Percentiles rank a stretch among this genome's conserved stretches.
phyloP scores from a whole-genome alignment of 2,113 vertebrate genomes.

The Coturnix japonica region DNA sequence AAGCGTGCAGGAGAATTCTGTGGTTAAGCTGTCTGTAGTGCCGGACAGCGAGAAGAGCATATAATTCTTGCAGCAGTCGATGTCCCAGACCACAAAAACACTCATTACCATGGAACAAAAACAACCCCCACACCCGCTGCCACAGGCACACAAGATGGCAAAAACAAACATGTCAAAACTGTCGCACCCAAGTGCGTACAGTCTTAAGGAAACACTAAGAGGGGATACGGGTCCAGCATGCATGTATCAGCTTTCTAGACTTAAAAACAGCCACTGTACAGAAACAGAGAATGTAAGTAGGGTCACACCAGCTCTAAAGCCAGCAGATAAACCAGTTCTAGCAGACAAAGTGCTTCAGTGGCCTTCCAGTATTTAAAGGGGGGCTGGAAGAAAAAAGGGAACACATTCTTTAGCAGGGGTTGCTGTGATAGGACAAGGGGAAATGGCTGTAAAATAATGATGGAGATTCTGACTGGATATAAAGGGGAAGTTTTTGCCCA shows the following conservation, averaged over 20 bases:
- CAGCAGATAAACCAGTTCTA: background rate
- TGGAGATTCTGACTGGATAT: too few relatives aligned
- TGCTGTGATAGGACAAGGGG: too few relatives aligned
- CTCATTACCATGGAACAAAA: constrained; percentile 44
- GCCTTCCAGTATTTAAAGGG: too few relatives aligned
- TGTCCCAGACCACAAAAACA: constrained; percentile 43
- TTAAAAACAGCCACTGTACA: background rate
- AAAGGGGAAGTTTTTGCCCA: too few relatives aligned
- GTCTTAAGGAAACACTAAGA: background rate
- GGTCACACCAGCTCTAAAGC: background rate
- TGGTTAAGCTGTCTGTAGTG: constrained; percentile 34
- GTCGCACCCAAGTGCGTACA: background rate
- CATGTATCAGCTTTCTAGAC: background rate
- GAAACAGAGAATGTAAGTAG: background rate
- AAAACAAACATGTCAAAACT: constrained; percentile 14
- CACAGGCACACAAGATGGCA: background rate
- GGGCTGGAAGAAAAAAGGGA: too few relatives aligned
- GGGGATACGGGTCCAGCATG: background rate
- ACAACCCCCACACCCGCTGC: background rate
- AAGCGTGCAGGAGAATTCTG: background rate
- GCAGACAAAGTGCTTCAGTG: background rate
- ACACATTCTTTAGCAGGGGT: too few relatives aligned
- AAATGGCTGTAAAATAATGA: too few relatives aligned
- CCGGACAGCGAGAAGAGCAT: background rate
- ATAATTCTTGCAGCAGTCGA: constrained; percentile 26